A percentile compares a stretch with the other conserved stretches of the same genome.
phyloP scores from a whole-genome alignment of 2,113 vertebrate genomes.

The Cebus imitator region DNA sequence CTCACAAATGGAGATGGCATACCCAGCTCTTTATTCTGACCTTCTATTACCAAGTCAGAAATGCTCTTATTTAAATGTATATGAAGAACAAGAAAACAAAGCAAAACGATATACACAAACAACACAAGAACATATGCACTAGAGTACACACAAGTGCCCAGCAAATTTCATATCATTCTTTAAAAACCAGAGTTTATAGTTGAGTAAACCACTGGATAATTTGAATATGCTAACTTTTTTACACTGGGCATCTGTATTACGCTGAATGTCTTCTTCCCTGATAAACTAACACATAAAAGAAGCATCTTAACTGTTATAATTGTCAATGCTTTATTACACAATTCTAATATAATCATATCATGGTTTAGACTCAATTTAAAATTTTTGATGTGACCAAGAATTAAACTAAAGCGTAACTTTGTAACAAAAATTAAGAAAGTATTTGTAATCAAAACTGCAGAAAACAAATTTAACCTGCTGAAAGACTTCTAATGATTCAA shows the following conservation, averaged over 20 bases:
- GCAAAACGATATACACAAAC: background rate
- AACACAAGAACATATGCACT: constrained; percentile 1
- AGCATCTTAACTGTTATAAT: background rate
- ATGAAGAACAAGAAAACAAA: constrained; percentile 8
- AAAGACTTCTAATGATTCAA: constrained; percentile 36
- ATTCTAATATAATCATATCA: background rate
- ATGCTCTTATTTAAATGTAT: background rate
- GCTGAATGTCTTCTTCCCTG: constrained; percentile 18
- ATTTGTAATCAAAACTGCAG: background rate
- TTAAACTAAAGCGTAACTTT: constrained; percentile 2
- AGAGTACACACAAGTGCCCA: background rate
- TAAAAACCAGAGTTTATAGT: constrained; percentile 71
- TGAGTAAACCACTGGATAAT: constrained; percentile 54
- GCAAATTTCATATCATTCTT: background rate
- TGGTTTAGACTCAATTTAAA: constrained; percentile 16
- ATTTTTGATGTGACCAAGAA: background rate
- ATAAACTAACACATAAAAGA: background rate
- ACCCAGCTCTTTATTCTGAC: background rate
- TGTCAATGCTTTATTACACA: constrained; percentile 40
- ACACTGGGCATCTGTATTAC: constrained; percentile 58
- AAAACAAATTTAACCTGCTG: background rate
- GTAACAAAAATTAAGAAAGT: background rate
- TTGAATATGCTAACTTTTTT: constrained; percentile 60
- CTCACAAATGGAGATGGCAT: background rate
- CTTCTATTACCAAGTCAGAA: background rate